Evolutionary conservation across 1,140 invertebrate species (phyloP).

Genomic region (Brachionus sp.): DNA sequence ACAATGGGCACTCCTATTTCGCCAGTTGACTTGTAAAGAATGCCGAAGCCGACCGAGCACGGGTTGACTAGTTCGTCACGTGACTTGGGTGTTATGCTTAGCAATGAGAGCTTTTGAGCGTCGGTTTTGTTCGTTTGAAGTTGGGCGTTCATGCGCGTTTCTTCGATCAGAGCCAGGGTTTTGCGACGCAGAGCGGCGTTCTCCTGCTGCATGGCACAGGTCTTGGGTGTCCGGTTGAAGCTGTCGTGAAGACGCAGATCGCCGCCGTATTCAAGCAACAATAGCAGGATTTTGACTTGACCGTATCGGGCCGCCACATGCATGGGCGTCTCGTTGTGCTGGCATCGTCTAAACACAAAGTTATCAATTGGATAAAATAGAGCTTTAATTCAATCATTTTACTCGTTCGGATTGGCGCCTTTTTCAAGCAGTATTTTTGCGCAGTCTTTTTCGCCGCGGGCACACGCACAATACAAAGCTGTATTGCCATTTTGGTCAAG

Average conservation of each 20-base stretch:
- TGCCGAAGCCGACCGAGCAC: conserved; percentile 32
- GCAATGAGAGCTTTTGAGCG: neutral
- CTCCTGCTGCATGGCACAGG: conserved; percentile 20
- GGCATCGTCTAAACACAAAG: neutral
- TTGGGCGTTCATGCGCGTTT: conserved; percentile 30
- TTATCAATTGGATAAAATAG: neutral
- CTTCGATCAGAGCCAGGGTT: conserved; percentile 32
- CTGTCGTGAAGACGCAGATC: conserved; percentile 31
- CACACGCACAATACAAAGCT: conserved; percentile 24
- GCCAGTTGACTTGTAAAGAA: neutral
- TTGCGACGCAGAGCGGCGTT: conserved; percentile 6
- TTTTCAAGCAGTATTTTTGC: conserved; percentile 19
- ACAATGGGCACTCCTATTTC: conserved; percentile 42
- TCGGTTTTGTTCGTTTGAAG: conserved; percentile 4
- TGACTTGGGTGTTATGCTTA: conserved; percentile 13
- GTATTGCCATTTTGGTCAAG: conserved; percentile 25
- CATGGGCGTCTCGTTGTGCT: conserved; percentile 18
- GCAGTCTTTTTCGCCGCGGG: conserved; percentile 1
- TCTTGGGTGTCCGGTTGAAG: conserved; percentile 10
- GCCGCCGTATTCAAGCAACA: conserved; percentile 23
- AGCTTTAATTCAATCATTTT: neutral
- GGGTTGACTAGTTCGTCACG: conserved; percentile 29
- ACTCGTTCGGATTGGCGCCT: conserved; percentile 37
- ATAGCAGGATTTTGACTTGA: neutral
- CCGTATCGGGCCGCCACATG: conserved; percentile 11